Percentiles rank a stretch among this genome's conserved stretches.
Conservation (phyloP, 2,113 vertebrate species). For the Sinocyclocheilus maitianheensis region DNA sequence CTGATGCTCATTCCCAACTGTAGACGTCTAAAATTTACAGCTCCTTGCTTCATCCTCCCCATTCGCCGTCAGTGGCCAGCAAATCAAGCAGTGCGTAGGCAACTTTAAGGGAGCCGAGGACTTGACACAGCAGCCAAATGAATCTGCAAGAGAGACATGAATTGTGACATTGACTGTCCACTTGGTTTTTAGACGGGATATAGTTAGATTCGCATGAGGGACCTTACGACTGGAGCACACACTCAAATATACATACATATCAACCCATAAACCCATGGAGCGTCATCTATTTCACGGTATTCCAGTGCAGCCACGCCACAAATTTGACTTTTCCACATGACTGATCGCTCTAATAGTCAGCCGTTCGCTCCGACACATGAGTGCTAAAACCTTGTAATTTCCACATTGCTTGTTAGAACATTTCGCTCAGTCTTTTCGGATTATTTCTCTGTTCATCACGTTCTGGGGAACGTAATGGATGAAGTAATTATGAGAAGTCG, state of each 20-base stretch:
- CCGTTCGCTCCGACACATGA: neutral
- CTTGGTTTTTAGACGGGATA: slow-evolving; percentile 19
- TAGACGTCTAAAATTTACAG: slow-evolving; percentile 15
- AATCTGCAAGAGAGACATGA: slow-evolving; percentile 39
- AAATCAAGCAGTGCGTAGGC: slow-evolving; percentile 24
- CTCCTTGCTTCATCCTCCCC: neutral
- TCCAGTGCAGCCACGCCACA: slow-evolving; percentile 42
- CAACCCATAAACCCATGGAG: slow-evolving; percentile 22
- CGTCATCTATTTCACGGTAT: slow-evolving; percentile 38
- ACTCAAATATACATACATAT: slow-evolving; percentile 8
- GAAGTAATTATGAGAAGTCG: slow-evolving; percentile 8
- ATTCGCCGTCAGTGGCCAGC: neutral
- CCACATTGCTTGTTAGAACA: slow-evolving; percentile 38
- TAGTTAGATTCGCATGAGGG: slow-evolving; percentile 30
- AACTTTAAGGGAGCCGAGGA: slow-evolving; percentile 23
- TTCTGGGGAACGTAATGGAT: neutral
- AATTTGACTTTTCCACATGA: slow-evolving; percentile 48
- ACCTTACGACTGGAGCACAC: neutral
- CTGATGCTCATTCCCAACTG: neutral
- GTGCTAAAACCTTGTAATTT: slow-evolving; percentile 24
- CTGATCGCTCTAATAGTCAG: slow-evolving; percentile 29
- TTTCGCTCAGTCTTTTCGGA: neutral
- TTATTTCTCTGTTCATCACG: neutral
- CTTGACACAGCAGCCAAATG: slow-evolving; percentile 24
- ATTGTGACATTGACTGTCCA: slow-evolving; percentile 42